Conservation (phyloP, 2,797 vertebrate genomes). For the Oreochromis grahami region DNA sequence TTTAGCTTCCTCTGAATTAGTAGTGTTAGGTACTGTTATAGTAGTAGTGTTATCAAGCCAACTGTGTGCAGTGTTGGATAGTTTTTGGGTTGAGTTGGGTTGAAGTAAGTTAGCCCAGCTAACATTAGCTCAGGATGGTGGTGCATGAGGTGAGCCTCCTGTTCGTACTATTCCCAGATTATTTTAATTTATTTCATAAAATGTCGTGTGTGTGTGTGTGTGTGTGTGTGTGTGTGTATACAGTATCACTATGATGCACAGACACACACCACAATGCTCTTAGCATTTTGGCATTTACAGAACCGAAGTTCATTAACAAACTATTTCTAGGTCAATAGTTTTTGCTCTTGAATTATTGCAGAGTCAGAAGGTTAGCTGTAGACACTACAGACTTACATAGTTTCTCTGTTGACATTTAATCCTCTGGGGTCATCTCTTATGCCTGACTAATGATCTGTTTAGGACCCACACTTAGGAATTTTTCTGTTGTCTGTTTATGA, state of each 20-base stretch:
- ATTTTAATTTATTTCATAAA: too few relatives aligned
- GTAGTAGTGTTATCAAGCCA: neutral
- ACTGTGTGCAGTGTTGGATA: neutral
- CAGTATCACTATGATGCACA: neutral
- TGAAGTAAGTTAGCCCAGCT: neutral
- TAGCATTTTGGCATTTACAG: neutral
- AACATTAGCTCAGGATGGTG: neutral
- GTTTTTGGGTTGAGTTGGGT: neutral
- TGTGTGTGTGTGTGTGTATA: neutral
- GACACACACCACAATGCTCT: neutral
- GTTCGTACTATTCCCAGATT: neutral
- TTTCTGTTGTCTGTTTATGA: neutral
- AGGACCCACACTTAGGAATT: neutral
- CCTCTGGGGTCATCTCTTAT: neutral
- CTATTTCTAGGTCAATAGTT: neutral
- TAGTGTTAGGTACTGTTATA: neutral
- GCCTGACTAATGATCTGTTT: slow-evolving; percentile 24
- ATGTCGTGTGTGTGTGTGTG: neutral
- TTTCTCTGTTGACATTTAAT: slow-evolving; percentile 42
- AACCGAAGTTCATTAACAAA: neutral
- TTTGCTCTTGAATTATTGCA: neutral
- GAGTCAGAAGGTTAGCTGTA: slow-evolving; percentile 1
- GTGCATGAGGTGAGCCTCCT: neutral
- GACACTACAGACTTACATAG: neutral
- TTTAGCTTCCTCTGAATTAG: neutral